Evolutionary conservation across 2,797 vertebrate genomes (phyloP), one percentile per base, ranked within the genome.

Genomic region (Nannoperca obscura): DNA sequence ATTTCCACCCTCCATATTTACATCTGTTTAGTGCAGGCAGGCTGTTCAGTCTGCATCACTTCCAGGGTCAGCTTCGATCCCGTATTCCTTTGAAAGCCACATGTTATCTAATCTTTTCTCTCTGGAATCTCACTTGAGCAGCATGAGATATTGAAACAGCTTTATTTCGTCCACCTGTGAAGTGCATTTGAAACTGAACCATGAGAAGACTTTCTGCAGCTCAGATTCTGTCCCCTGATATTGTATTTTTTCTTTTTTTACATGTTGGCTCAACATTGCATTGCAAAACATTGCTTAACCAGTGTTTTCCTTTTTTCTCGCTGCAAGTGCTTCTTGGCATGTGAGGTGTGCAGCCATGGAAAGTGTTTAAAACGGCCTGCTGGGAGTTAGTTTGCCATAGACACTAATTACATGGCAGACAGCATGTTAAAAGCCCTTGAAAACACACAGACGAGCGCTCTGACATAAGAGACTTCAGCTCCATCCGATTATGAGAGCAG

Each of bases 391-490:
- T 90, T 84, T 87, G 62, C 80, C 66, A 71, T 64, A 78, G 80
- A 89, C 72, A 80, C 83, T 84, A 89, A 91, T 89, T 87, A 90
- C 83, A 88, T 71, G 76, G 81, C 82, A 91, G 87, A 80, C 74
- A 30, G 76, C 82, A 73, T 69, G 82, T 90, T 86, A 75, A 79
- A 83, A 71, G 55, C 78, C 57, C 38, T 83, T 27, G 87, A 85
- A 78, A n/a, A 53, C 77, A 66, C 58, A 73, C 77, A 66, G 68
- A 27, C 5, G 13, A 81, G 66, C 3, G 12, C 71, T 66, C n/a
- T 59, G 49, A 75, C 78, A 42, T 59, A 65, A 27, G 24, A 27
- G 24, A 2, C 24, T 27, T 27, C 24, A 27, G 24, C 24, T 27
- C 68, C n/a, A 13, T 67, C 57, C 0, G 27, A 77, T 78, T 50